Conservation (phyloP, 2,113 vertebrate species). For the Steatornis caripensis region DNA sequence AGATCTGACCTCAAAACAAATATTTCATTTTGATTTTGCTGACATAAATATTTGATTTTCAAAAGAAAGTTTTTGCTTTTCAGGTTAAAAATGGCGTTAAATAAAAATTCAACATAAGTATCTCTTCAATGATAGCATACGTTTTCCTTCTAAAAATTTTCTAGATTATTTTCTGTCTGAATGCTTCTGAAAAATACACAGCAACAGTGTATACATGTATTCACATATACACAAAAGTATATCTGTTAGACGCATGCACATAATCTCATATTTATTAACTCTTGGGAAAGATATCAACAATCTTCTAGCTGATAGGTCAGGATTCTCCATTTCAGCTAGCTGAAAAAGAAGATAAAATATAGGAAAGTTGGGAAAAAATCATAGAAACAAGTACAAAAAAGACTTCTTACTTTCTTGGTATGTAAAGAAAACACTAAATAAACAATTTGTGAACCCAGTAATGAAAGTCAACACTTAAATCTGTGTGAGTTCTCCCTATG, state of each 20-base stretch:
- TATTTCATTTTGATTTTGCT: background rate
- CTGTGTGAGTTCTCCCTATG: constrained; percentile 31
- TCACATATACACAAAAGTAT: background rate
- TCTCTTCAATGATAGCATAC: background rate
- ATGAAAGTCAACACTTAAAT: constrained; percentile 54
- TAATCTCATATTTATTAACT: background rate
- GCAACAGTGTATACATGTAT: background rate
- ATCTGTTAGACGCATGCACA: background rate
- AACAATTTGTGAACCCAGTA: background rate
- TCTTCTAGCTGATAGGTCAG: background rate
- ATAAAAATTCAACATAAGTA: background rate
- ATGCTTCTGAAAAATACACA: background rate
- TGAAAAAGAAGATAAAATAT: background rate
- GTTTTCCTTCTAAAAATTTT: background rate
- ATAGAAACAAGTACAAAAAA: background rate
- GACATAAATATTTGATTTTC: background rate
- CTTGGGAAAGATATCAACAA: background rate
- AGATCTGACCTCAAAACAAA: background rate
- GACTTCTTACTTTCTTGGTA: constrained; percentile 6
- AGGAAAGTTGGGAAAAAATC: background rate
- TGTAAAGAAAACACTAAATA: constrained; percentile 28
- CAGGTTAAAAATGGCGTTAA: background rate
- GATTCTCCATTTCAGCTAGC: background rate
- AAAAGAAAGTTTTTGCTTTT: background rate
- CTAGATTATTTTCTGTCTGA: background rate